Base-by-base conservation (phyloP, 2,113 vertebrate genomes). In the Tachysurus fulvidraco region DNA sequence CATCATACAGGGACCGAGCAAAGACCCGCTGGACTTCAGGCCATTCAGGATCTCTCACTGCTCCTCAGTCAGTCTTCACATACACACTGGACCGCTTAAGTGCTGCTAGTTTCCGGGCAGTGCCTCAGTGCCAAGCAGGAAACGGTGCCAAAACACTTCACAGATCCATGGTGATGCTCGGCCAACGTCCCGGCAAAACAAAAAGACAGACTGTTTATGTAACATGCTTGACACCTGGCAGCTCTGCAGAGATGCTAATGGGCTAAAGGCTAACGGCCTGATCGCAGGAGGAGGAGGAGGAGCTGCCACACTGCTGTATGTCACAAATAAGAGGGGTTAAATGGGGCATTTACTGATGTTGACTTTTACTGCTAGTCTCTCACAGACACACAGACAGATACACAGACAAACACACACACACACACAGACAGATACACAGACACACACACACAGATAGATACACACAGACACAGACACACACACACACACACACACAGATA, bases 211-310 rank as follows among this genome's bases (percentile, higher is more conserved):
- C 76, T 71, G 77, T 80, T 86, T 80, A 86, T 13, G 54, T 46
- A 86, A 81, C n/a, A 14, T 19, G 13, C n/a, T 54, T 30, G 12
- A 80, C n/a, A 64, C 76, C 62, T 79, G 76, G 77, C 85, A 86
- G 64, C 64, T 46, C 64, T 12, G 52, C 77, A 59, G 28, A 86
- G 60, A 52, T n/a, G 14, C 57, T 44, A 77, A 64, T 19, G 1
- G 19, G 14, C 36, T 44, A 85, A 64, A 12, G 1, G 11, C 69
- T 54, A 81, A 81, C 5, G 19, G 21, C 21, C 28, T 5, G 21
- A n/a, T 55, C 30, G 14, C 17, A 4, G 5, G 69, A 73, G 36
- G 19, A 73, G 21, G 69, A 73, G 41, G 10, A 77, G 23, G 13
- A 17, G 13, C 11, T 14, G n/a, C 74, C 23, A 77, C 50, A 54